A percentile compares a stretch with the other conserved stretches of the same genome.
These are phyloP conservation scores for Dolichoris vasculosae DNA, from an alignment of 1,140 invertebrate genomes.

Conservation along the genomic window DNA sequence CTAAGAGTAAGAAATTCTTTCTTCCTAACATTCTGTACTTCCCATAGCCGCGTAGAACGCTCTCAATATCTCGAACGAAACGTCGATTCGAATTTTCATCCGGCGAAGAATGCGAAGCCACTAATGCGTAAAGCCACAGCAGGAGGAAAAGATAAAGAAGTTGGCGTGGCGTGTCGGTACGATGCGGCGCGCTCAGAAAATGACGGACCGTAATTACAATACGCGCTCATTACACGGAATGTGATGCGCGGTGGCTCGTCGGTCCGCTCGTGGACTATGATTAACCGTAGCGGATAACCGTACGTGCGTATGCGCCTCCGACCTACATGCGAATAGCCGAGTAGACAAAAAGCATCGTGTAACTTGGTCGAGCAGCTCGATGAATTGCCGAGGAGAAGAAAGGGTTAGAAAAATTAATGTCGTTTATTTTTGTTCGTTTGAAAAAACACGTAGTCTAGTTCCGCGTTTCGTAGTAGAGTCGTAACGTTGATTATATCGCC, in stretches of 20 bases:
- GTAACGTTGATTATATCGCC: too few species aligned
- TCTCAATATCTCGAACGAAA: not conserved
- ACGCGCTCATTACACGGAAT: constrained; percentile 8
- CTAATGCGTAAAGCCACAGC: not conserved
- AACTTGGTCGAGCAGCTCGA: not conserved
- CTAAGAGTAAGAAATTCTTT: not conserved
- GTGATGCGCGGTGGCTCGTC: not conserved
- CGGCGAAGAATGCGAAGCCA: not conserved
- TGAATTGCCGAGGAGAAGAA: not conserved
- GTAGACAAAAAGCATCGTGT: not conserved
- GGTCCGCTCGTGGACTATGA: not conserved
- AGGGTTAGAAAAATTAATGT: too few species aligned
- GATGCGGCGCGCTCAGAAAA: not conserved
- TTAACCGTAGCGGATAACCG: not conserved
- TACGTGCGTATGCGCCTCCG: not conserved
- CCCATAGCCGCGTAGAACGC: not conserved
- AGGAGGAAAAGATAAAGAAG: not conserved
- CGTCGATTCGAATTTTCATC: not conserved
- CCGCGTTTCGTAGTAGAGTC: too few species aligned
- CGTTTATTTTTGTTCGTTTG: too few species aligned
- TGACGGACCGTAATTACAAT: not conserved
- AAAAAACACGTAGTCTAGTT: too few species aligned
- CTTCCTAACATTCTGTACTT: not conserved
- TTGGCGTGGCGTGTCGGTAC: constrained; percentile 2
- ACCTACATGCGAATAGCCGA: not conserved